Conservation (phyloP, 1,140 invertebrate species). For the Matsumurasca onukii region DNA sequence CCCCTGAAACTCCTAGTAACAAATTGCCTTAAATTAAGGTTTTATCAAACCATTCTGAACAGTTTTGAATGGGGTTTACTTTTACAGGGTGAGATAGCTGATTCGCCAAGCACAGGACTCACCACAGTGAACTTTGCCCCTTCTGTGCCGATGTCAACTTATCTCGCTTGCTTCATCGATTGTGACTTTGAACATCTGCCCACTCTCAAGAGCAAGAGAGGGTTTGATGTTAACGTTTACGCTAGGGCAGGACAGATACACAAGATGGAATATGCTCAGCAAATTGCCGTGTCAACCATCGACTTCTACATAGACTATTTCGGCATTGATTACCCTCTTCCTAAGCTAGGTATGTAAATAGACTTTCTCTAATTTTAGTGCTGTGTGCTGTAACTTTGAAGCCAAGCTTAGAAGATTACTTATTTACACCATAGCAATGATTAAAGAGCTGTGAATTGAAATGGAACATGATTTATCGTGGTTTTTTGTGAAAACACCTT, state of each 20-base stretch:
- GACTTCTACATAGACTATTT: slow-evolving; percentile 90
- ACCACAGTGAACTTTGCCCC: slow-evolving; percentile 68
- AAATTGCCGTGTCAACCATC: slow-evolving; percentile 74
- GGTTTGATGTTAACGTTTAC: slow-evolving; percentile 69
- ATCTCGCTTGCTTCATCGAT: slow-evolving; percentile 86
- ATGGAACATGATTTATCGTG: too few species aligned
- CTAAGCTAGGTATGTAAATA: slow-evolving; percentile 73
- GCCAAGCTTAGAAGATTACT: too few species aligned
- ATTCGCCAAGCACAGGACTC: slow-evolving; percentile 49
- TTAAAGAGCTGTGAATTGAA: too few species aligned
- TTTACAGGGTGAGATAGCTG: slow-evolving; percentile 45
- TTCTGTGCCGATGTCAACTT: slow-evolving; percentile 90
- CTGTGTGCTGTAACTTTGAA: too few species aligned
- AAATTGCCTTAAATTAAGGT: background rate
- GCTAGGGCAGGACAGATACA: slow-evolving; percentile 70
- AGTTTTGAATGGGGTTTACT: too few species aligned
- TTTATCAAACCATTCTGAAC: background rate
- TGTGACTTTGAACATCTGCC: slow-evolving; percentile 77
- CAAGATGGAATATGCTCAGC: slow-evolving; percentile 77
- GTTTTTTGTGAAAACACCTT: too few species aligned
- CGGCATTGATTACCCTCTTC: slow-evolving; percentile 78
- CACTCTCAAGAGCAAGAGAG: slow-evolving; percentile 53
- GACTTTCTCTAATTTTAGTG: too few species aligned
- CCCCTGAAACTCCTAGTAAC: too few species aligned
- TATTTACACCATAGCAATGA: too few species aligned